Percentiles rank a stretch among this genome's conserved stretches.
These are phyloP conservation scores for Xenotilapia flavipinnis DNA, from an alignment of 2,113 vertebrate genomes.

Conservation along the genomic window DNA sequence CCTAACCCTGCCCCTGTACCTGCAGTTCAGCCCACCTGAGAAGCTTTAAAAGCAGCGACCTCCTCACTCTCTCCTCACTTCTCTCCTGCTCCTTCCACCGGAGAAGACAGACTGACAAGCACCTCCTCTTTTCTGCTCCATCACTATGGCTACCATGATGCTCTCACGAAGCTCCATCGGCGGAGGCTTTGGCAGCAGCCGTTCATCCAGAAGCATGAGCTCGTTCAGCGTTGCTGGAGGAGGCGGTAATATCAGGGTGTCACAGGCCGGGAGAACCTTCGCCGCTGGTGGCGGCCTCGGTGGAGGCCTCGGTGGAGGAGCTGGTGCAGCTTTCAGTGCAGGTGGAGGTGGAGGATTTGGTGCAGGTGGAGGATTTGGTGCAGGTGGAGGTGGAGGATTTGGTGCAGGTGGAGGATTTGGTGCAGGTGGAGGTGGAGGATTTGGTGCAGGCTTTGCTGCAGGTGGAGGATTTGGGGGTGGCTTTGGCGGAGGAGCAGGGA, in stretches of 20 bases:
- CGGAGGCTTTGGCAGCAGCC: background rate
- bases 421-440: background rate
- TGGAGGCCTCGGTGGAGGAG: background rate
- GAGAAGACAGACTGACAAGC: conserved; percentile 18
- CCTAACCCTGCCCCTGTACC: background rate
- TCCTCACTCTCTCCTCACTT: conserved; percentile 20
- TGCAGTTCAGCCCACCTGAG: background rate
- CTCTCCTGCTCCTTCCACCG: background rate
- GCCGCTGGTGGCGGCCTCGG: background rate
- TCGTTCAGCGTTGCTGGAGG: conserved; percentile 38
- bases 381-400: background rate
- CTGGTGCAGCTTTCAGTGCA: background rate
- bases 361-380: background rate
- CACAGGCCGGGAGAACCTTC: conserved; percentile 2
- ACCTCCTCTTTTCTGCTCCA: background rate
- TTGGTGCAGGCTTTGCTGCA: background rate
- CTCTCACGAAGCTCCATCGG: background rate
- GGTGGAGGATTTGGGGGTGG: background rate
- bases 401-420: background rate
- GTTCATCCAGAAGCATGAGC: background rate
- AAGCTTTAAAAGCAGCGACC: conserved; percentile 19
- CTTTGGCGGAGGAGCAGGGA: background rate
- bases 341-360: background rate
- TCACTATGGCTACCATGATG: background rate
- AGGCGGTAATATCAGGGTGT: conserved; percentile 11